Evolutionary conservation across 2,113 vertebrate species (phyloP), one percentile per base, ranked within the genome.

Genomic region (Paedocypris sp.): DNA sequence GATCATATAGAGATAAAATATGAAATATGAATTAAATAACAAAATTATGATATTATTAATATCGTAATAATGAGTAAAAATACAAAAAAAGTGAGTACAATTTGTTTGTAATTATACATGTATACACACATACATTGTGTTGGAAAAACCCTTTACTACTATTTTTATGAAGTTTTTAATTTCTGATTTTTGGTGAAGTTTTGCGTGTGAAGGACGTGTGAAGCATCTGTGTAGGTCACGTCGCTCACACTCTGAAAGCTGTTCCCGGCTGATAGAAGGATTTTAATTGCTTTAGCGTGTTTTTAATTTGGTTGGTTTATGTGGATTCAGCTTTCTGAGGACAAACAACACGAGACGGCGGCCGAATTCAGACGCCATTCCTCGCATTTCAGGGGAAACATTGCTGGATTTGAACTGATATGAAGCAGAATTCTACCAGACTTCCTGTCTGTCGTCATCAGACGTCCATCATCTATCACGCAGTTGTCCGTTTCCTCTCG

Each of bases 231-330:
- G 73, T 75, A 69, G 67, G 60, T 4, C 61, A 66, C 43, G 23
- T 64, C 52, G 66, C 29, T 32, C 56, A 50, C 66, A 77, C 54
- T 54, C 29, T 53, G 50, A 57, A 51, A 73, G 66, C 73, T 80
- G 77, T 62, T 32, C 23, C 11, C 62, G 67, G 74, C 73, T 74
- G 75, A 83, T 78, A 82, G 67, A 51, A 38, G 16, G 35, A 60
- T 71, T 78, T 77, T 79, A 83, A 80, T 80, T 77, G 68, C 74
- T 69, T 75, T 72, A n/a, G 66, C 66, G 65, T 59, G 64, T 66
- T 60, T 79, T 80, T 79, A 78, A 83, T 83, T 81, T 77, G 62
- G 65, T 45, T 38, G 64, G 41, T 62, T 75, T 70, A 72, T 78
- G 76, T 66, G 54, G 67, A 65, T 75, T 75, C 67, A 71, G 51